A percentile compares a stretch with the other conserved stretches of the same genome.
phyloP scores from a whole-genome alignment of 1,140 invertebrate genomes.

The Trichoplusia ni region DNA sequence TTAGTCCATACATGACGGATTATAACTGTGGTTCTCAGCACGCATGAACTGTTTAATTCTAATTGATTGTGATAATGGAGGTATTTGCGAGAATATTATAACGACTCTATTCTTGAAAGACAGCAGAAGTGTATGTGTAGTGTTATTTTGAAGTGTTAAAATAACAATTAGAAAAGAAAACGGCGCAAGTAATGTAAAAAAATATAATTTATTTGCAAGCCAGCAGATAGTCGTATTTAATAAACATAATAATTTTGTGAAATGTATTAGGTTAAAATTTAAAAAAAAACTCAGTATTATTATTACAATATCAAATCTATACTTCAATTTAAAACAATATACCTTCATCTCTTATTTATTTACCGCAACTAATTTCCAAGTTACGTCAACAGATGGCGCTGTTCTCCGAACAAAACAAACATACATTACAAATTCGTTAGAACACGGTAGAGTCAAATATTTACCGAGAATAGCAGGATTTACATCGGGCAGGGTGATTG shows the following conservation, averaged over 20 bases:
- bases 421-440: conserved; percentile 28
- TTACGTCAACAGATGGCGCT: conserved; percentile 16
- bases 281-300: neutral
- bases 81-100: too few relatives aligned
- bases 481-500: conserved; percentile 34
- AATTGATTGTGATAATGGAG: neutral
- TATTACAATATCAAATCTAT: neutral
- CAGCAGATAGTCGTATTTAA: too few relatives aligned
- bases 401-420: conserved; percentile 21
- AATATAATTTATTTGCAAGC: too few relatives aligned
- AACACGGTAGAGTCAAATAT: conserved; percentile 29
- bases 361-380: too few relatives aligned
- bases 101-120: too few relatives aligned
- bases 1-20: conserved; percentile 10
- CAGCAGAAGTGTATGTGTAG: too few relatives aligned
- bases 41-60: neutral
- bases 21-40: neutral
- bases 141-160: too few relatives aligned
- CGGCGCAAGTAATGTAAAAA: too few relatives aligned
- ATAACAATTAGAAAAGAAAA: too few relatives aligned
- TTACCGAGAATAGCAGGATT: conserved; percentile 33
- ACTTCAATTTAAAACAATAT: neutral
- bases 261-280: neutral
- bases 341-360: neutral
- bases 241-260: too few relatives aligned